Conservation (phyloP, 2,888 invertebrate species). For the Megaustenia siamemsis region DNA sequence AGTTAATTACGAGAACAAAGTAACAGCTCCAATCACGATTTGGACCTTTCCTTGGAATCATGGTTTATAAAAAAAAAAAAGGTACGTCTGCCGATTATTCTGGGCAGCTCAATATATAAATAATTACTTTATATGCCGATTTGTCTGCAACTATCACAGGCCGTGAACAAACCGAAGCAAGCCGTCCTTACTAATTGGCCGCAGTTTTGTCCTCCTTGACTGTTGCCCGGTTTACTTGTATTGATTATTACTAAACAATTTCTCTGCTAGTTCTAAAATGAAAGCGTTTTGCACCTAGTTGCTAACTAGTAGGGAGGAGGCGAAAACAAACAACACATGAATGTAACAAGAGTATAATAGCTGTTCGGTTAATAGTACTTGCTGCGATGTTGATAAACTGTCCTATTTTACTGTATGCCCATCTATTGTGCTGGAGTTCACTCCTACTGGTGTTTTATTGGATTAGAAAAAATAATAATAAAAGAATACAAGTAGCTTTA, state of each 20-base stretch:
- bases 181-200: neutral
- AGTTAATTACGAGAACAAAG: neutral
- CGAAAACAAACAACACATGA: slow-evolving; percentile 23
- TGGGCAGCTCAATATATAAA: neutral
- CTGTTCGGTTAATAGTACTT: slow-evolving; percentile 22
- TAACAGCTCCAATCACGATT: neutral
- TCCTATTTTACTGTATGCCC: neutral
- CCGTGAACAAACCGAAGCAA: neutral
- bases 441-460: neutral
- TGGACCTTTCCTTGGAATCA: neutral
- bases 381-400: neutral
- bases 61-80: neutral
- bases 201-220: neutral
- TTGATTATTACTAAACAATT: neutral
- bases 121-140: neutral
- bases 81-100: neutral
- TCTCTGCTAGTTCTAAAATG: neutral
- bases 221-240: neutral
- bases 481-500: too few relatives aligned
- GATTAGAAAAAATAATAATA: too few relatives aligned
- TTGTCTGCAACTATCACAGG: neutral
- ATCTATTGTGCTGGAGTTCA: neutral
- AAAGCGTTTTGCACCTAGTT: slow-evolving; percentile 13
- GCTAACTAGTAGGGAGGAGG: slow-evolving; percentile 15
- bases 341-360: slow-evolving; percentile 10